These are phyloP conservation scores for Antheraea yamamai DNA, from an alignment of 2,888 invertebrate genomes.

Conservation along the genomic window DNA sequence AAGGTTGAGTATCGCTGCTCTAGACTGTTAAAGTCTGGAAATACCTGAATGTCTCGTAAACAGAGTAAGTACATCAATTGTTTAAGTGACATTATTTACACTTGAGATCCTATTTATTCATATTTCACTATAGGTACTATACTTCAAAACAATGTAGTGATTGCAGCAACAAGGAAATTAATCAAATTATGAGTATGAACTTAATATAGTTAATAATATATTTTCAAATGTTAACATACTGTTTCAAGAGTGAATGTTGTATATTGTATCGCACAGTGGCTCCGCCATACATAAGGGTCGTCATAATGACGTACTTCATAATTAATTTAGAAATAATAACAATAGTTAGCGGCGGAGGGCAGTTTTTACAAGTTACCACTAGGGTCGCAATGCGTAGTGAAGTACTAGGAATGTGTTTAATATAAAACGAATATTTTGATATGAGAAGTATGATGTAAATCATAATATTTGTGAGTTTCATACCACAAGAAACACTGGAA, in stretches of 20 bases:
- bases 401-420: background rate
- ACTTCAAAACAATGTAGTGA: too few relatives aligned
- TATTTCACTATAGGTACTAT: too few relatives aligned
- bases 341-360: conserved; percentile 37
- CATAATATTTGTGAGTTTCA: too few relatives aligned
- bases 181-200: too few relatives aligned
- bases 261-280: conserved; percentile 15
- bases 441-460: background rate
- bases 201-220: background rate
- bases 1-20: too few relatives aligned
- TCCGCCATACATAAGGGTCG: conserved; percentile 26
- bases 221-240: background rate
- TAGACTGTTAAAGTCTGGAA: too few relatives aligned
- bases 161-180: too few relatives aligned
- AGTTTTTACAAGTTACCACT: conserved; percentile 31
- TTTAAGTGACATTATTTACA: too few relatives aligned
- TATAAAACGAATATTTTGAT: background rate
- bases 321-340: conserved; percentile 49
- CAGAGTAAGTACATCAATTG: too few relatives aligned
- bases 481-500: too few relatives aligned
- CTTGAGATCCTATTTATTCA: too few relatives aligned
- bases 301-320: conserved; percentile 33
- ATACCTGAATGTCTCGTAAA: too few relatives aligned
- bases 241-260: background rate
- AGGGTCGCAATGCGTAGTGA: background rate